Evolutionary conservation across 2,888 invertebrate genomes (phyloP).

Genomic region (Lissonota sp.): DNA sequence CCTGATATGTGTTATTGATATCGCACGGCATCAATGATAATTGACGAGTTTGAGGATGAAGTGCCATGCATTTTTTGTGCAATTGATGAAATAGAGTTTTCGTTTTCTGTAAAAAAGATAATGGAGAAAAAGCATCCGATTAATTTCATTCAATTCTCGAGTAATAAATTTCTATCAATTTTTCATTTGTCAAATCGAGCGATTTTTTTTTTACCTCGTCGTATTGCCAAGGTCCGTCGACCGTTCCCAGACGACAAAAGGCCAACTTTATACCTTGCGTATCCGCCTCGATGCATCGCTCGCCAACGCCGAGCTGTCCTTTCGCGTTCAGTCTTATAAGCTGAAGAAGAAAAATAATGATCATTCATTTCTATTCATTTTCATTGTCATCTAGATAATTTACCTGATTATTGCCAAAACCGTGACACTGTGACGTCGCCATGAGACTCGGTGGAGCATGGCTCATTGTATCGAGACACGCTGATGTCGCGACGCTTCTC

Average conservation of each 20-base stretch:
- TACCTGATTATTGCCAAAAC: slow-evolving; percentile 95
- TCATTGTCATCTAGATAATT: slow-evolving; percentile 22
- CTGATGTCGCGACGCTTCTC: slow-evolving; percentile 91
- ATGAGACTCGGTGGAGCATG: slow-evolving; percentile 95
- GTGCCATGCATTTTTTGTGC: slow-evolving; percentile 92
- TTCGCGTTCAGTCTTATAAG: slow-evolving; percentile 95
- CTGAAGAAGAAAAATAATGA: slow-evolving; percentile 84
- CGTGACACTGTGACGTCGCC: slow-evolving; percentile 96
- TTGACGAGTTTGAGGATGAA: slow-evolving; percentile 92
- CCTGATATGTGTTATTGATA: slow-evolving; percentile 93
- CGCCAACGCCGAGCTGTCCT: slow-evolving; percentile 97
- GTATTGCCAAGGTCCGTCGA: slow-evolving; percentile 97
- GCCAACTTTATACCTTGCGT: slow-evolving; percentile 94
- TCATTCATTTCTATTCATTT: neutral
- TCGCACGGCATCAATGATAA: slow-evolving; percentile 94
- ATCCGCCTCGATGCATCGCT: slow-evolving; percentile 97
- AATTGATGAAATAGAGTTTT: slow-evolving; percentile 91
- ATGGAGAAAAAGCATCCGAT: neutral
- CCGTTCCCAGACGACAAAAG: slow-evolving; percentile 96
- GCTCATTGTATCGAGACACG: slow-evolving; percentile 97
- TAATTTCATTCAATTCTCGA: neutral
- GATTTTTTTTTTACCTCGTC: slow-evolving; percentile 86
- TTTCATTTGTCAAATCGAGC: neutral
- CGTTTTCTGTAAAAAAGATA: slow-evolving; percentile 83
- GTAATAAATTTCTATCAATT: neutral